Conservation (phyloP, 2,113 vertebrate species). For the Felis chaus region DNA sequence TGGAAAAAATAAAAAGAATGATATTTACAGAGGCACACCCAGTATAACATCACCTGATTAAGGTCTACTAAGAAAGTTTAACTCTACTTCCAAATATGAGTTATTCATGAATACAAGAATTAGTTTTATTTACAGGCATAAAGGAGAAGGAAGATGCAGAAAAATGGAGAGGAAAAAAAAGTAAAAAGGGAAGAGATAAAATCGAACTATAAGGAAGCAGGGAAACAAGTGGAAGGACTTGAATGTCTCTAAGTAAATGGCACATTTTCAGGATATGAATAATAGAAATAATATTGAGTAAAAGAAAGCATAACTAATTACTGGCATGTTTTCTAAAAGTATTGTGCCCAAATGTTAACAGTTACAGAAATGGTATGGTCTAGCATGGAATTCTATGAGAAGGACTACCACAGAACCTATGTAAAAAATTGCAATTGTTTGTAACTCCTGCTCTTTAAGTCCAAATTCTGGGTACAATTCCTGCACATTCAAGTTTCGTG, state of each 20-base stretch:
- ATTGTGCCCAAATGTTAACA: neutral
- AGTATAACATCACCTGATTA: neutral
- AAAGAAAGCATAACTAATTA: neutral
- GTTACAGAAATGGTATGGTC: neutral
- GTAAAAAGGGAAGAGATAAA: neutral
- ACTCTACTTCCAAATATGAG: neutral
- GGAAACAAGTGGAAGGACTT: neutral
- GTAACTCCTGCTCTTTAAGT: neutral
- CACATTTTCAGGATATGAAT: neutral
- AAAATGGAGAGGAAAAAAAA: neutral
- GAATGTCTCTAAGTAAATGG: neutral
- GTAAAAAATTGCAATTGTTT: neutral
- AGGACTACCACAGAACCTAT: neutral
- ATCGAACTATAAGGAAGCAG: neutral
- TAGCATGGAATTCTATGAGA: neutral
- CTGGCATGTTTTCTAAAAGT: neutral
- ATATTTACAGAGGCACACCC: neutral
- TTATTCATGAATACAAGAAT: neutral
- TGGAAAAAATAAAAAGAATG: neutral
- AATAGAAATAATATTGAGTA: neutral
- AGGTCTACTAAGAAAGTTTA: neutral
- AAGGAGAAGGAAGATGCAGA: neutral
- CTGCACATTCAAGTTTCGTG: neutral
- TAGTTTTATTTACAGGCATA: neutral
- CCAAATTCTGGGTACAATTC: neutral